Evolutionary conservation across 1,140 invertebrate genomes (phyloP).

Genomic region (Drosophila sp.): DNA sequence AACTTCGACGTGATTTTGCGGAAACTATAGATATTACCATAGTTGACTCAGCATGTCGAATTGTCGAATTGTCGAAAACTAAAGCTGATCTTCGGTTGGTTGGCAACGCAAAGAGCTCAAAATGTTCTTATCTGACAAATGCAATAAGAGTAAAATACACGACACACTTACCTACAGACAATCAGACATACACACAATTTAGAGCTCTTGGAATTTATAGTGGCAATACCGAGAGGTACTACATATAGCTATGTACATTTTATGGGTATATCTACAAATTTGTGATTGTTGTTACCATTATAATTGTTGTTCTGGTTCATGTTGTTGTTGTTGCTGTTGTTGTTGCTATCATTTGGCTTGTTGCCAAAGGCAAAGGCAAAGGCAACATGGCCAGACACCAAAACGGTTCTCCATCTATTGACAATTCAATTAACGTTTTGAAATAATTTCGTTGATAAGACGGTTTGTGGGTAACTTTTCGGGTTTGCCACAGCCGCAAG

Average conservation of each 20-base stretch:
- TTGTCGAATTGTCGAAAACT: neutral
- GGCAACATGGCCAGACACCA: conserved; percentile 51
- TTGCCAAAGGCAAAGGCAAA: conserved; percentile 50
- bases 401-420: conserved; percentile 68
- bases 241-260: conserved; percentile 21
- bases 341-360: conserved; percentile 57
- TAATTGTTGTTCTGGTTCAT: too few species aligned
- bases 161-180: conserved; percentile 41
- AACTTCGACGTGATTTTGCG: conserved; percentile 32
- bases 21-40: conserved; percentile 13
- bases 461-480: conserved; percentile 30
- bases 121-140: conserved; percentile 66
- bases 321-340: too few species aligned
- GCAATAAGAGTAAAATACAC: conserved; percentile 65
- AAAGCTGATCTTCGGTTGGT: conserved; percentile 15
- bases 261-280: conserved; percentile 55
- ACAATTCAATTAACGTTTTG: conserved; percentile 81
- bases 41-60: neutral
- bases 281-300: conserved; percentile 28
- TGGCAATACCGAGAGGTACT: conserved; percentile 65
- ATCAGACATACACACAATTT: conserved; percentile 24
- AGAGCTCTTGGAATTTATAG: conserved; percentile 70
- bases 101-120: conserved; percentile 13
- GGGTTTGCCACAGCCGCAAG: conserved; percentile 30
- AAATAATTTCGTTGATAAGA: conserved; percentile 78